phyloP scores from a whole-genome alignment of 1,140 invertebrate genomes.

The Drosophila erecta region DNA sequence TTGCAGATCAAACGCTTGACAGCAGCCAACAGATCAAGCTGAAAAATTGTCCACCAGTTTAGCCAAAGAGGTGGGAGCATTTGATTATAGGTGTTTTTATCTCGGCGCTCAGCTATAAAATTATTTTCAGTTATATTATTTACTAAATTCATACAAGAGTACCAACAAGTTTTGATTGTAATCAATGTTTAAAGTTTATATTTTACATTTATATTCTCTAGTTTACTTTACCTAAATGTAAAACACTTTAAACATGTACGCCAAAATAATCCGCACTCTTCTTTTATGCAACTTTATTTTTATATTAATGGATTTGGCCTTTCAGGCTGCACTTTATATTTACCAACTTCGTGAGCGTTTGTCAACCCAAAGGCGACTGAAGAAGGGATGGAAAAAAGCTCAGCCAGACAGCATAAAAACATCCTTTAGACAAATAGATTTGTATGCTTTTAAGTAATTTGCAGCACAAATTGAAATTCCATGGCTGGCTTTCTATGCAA shows the following conservation, averaged over 20 bases:
- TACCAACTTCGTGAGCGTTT: conserved; percentile 12
- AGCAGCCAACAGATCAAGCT: conserved; percentile 79
- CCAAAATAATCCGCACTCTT: background rate
- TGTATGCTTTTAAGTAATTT: conserved; percentile 73
- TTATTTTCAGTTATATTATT: too few species aligned
- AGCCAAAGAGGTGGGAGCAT: background rate
- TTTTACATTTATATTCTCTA: too few species aligned
- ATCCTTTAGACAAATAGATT: conserved; percentile 62
- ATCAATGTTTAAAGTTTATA: too few species aligned
- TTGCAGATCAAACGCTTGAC: conserved; percentile 82
- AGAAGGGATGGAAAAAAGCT: conserved; percentile 1
- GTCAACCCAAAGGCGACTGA: background rate
- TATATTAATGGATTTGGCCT: conserved; percentile 40
- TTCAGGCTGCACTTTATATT: conserved; percentile 40
- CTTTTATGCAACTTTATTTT: conserved; percentile 28
- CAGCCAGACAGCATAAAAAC: conserved; percentile 19
- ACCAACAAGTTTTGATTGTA: too few species aligned
- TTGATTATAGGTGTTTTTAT: conserved; percentile 15
- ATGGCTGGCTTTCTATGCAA: background rate
- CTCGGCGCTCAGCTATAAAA: background rate
- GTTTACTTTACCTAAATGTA: too few species aligned
- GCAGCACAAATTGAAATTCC: conserved; percentile 44
- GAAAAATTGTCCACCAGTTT: conserved; percentile 65
- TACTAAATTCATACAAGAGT: too few species aligned
- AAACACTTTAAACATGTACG: background rate